Evolutionary conservation across 1,140 invertebrate species (phyloP), one percentile per base, ranked within the genome.

Genomic region (Papilio helenus): DNA sequence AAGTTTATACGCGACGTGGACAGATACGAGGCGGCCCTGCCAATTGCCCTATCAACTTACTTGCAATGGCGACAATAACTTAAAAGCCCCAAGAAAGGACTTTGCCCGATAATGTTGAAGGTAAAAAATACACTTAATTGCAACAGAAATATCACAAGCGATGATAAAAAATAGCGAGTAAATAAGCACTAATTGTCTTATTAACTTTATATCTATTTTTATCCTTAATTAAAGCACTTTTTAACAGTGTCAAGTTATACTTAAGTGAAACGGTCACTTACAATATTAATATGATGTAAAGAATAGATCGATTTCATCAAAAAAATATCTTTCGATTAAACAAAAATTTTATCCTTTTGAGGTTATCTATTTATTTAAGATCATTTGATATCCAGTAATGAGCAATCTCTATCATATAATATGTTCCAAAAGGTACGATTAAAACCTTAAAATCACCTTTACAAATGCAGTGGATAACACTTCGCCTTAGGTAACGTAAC

Each of bases 71-170:
- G 44, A 73, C 29, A 73, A 44, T 44, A 73, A 73, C 42, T 73
- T 73, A 73, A 44, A 46, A 73, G 72, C 8, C 18, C n/a, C 72
- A 23, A 49, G 42, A 16, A 44, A 14, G n/a, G 42, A 14, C 9
- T 46, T 46, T 49, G 42, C 23, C 39, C 18, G 42, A 73, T 73
- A 73, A 46, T 26, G 8, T 20, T 46, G 20, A 44, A 23, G 9
- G 42, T 73, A 49, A 73, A 73, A 73, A 46, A 73, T 49, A 49
- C 12, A 73, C 44, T 73, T 73, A 73, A 73, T 73, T 73, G 49
- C 44, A 5, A 20, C 42, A 46, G 4, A 42, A 72, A 72, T 20
- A 34, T 42, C 68, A 42, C 23, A 29, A 65, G 26, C 23, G 61
- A 65, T 65, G 29, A 29, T 26, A 26, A 23, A 61, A 61, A 61